phyloP scores from a whole-genome alignment of 2,797 vertebrate species.

The Anas flavirostris region DNA sequence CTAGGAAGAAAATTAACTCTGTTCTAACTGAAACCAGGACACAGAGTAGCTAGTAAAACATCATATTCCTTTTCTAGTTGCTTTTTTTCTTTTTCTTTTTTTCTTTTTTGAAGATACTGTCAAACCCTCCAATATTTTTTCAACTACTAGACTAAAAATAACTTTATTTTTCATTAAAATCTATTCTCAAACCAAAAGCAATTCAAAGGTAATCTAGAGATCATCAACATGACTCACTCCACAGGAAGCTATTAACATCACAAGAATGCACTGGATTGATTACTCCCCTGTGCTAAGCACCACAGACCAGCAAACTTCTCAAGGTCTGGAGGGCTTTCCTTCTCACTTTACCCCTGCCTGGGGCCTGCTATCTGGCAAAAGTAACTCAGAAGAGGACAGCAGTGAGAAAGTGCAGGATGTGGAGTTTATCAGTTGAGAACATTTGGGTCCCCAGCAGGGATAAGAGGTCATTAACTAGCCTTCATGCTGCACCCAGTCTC shows the following conservation, averaged over 20 bases:
- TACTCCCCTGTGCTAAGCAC: not conserved
- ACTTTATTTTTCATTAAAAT: not conserved
- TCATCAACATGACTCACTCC: not conserved
- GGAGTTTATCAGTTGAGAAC: not conserved
- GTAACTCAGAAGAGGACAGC: not conserved
- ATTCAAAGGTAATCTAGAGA: not conserved
- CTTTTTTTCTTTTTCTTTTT: not conserved
- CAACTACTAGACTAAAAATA: not conserved
- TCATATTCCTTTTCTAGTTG: not conserved
- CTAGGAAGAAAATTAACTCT: too few relatives aligned
- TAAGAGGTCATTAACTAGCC: not conserved
- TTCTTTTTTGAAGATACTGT: not conserved
- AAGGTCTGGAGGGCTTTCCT: not conserved
- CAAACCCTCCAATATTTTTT: not conserved
- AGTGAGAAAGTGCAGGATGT: not conserved
- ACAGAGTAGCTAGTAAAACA: not conserved
- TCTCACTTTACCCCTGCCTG: not conserved
- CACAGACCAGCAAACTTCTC: not conserved
- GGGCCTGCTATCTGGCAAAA: not conserved
- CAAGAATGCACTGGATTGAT: not conserved
- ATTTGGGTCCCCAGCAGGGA: rapidly evolving
- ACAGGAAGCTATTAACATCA: not conserved
- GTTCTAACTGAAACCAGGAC: too few relatives aligned
- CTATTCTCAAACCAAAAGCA: not conserved
- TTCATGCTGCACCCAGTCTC: not conserved